Base-by-base conservation (phyloP, 2,888 invertebrate genomes). In the Polylopha cassiicola region DNA sequence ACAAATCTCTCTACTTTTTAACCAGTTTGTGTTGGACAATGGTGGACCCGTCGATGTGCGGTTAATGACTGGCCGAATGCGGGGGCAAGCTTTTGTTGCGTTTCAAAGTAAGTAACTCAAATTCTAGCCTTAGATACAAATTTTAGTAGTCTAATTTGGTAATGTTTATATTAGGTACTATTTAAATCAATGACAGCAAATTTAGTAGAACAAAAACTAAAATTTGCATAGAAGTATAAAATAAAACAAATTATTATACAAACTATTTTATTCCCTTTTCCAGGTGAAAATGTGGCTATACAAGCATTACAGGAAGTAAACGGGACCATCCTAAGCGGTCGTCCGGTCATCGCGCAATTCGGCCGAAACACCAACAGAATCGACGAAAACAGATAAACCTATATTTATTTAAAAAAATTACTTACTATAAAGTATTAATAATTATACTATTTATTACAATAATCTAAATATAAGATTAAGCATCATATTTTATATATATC, bases 71-170 rank as follows among this genome's bases (percentile, higher is more conserved):
- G 89, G 89, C 1, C 76, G 80, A 39, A 88, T 89, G 88, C 74
- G 78, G 44, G 89, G 89, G 4, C 89, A 89, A 53, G 89, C 88
- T 0, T 89, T 89, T 66, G 75, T 87, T 2, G 70, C 78, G 18
- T 88, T 89, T 52, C 64, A 70, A 58, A 67, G 89, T 89, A 66
- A 70, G 67, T 63, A n/a, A n/a, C n/a, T n/a, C n/a, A n/a, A n/a
- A n/a, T n/a, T n/a, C n/a, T n/a, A n/a, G n/a, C n/a, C n/a, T n/a
- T n/a, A n/a, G n/a, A n/a, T n/a, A n/a, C n/a, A n/a, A n/a, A n/a
- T n/a, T n/a, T n/a, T n/a, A n/a, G n/a, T n/a, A n/a, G n/a, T n/a
- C n/a, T n/a, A n/a, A n/a, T n/a, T n/a, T n/a, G n/a, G n/a, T n/a
- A n/a, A n/a, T n/a, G n/a, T n/a, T n/a, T n/a, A n/a, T n/a, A n/a